These are phyloP conservation scores for Harpalus rufipes DNA, from an alignment of 2,888 invertebrate species.

Conservation along the genomic window DNA sequence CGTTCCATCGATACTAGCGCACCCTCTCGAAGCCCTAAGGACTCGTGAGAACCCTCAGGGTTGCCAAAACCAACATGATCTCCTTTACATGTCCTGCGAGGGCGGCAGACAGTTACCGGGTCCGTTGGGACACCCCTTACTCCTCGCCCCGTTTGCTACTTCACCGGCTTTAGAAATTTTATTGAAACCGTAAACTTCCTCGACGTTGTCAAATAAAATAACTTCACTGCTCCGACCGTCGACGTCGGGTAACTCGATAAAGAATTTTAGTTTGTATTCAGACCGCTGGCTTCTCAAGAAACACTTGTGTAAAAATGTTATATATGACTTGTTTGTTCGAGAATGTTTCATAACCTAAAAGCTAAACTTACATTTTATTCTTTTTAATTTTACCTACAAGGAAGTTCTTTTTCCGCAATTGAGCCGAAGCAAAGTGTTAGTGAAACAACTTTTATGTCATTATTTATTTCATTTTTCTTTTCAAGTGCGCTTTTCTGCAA, in stretches of 20 bases:
- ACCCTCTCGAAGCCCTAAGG: constrained; percentile 37
- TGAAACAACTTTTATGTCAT: not conserved
- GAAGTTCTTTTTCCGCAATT: constrained; percentile 18
- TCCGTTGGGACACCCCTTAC: constrained; percentile 27
- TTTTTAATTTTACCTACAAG: constrained; percentile 25
- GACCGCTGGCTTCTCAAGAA: constrained; percentile 44
- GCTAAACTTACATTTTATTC: constrained; percentile 27
- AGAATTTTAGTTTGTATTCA: constrained; percentile 65
- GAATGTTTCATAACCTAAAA: constrained; percentile 51
- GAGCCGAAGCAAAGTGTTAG: not conserved
- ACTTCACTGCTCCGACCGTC: constrained; percentile 56
- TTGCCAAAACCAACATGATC: constrained; percentile 61
- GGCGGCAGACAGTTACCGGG: constrained; percentile 30
- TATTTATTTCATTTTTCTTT: not conserved
- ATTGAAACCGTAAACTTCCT: constrained; percentile 65
- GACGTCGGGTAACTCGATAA: constrained; percentile 57
- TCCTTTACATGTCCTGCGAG: constrained; percentile 60
- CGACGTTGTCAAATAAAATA: constrained; percentile 66
- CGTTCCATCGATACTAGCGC: constrained; percentile 45
- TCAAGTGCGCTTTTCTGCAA: not conserved
- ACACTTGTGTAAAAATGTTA: constrained; percentile 49
- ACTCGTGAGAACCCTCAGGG: constrained; percentile 26
- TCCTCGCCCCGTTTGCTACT: constrained; percentile 11
- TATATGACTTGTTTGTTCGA: constrained; percentile 48
- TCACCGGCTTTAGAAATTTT: constrained; percentile 63